Evolutionary conservation across 2,797 vertebrate species (phyloP).

Genomic region (Alca torda): DNA sequence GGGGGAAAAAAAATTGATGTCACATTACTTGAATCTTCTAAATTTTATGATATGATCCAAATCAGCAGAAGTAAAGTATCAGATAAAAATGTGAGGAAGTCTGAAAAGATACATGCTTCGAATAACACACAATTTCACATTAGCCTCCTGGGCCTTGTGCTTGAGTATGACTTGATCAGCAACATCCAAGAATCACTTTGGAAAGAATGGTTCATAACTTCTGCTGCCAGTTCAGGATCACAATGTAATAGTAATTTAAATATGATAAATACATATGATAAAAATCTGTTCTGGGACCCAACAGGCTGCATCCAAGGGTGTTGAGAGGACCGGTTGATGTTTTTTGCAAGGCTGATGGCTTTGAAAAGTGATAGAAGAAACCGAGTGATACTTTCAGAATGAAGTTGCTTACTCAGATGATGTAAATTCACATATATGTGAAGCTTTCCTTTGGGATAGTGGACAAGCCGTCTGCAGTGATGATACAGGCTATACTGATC

Average conservation of each 20-base stretch:
- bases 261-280: not conserved
- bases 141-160: not conserved
- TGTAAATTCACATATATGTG: not conserved
- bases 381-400: not conserved
- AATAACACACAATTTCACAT: not conserved
- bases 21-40: not conserved
- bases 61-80: not conserved
- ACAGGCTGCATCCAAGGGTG: not conserved
- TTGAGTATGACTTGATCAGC: not conserved
- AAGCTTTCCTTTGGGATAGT: not conserved
- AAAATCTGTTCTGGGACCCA: not conserved
- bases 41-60: not conserved
- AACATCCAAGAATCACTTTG: not conserved
- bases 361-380: not conserved
- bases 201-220: not conserved
- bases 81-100: not conserved
- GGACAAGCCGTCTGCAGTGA: not conserved
- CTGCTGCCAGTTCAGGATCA: not conserved
- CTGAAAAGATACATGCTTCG: not conserved
- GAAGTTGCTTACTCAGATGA: not conserved
- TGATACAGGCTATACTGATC: not conserved
- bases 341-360: not conserved
- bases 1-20: not conserved
- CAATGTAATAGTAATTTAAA: not conserved
- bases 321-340: fast-evolving